These are phyloP conservation scores for Diorhabda elongata DNA, from an alignment of 1,140 invertebrate species.

Conservation along the genomic window DNA sequence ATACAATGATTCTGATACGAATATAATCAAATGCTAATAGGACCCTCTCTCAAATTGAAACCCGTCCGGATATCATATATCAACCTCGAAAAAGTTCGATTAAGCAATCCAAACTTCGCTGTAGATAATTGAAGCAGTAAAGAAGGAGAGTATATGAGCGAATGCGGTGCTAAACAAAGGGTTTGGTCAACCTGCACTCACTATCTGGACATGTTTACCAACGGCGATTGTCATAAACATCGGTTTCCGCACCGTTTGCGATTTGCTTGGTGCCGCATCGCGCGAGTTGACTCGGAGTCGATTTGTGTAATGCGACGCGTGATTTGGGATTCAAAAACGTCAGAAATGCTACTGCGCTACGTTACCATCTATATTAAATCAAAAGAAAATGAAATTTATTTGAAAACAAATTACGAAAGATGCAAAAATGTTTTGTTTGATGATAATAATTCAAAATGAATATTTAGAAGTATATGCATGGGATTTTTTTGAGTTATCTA, in stretches of 20 bases:
- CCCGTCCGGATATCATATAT: background rate
- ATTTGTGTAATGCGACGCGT: conserved; percentile 19
- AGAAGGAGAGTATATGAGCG: conserved; percentile 27
- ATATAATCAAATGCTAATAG: too few species aligned
- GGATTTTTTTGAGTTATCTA: too few species aligned
- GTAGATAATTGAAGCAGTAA: conserved; percentile 31
- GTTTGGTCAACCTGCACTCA: conserved; percentile 33
- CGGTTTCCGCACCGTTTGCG: conserved; percentile 28
- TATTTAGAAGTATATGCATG: too few species aligned
- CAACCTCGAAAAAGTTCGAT: background rate
- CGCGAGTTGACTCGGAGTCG: background rate
- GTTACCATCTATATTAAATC: too few species aligned
- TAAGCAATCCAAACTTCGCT: conserved; percentile 8
- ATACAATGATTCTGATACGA: too few species aligned
- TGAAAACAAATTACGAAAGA: too few species aligned
- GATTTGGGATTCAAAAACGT: conserved; percentile 12
- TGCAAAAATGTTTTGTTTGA: too few species aligned
- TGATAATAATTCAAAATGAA: too few species aligned
- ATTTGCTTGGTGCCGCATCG: background rate
- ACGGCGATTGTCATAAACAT: conserved; percentile 28
- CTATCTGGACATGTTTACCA: conserved; percentile 25
- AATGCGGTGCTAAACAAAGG: conserved; percentile 27
- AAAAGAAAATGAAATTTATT: too few species aligned
- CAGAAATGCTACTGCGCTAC: too few species aligned
- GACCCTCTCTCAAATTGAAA: too few species aligned